Evolutionary conservation across 2,888 invertebrate species (phyloP).

Genomic region (Epinotia ramella): DNA sequence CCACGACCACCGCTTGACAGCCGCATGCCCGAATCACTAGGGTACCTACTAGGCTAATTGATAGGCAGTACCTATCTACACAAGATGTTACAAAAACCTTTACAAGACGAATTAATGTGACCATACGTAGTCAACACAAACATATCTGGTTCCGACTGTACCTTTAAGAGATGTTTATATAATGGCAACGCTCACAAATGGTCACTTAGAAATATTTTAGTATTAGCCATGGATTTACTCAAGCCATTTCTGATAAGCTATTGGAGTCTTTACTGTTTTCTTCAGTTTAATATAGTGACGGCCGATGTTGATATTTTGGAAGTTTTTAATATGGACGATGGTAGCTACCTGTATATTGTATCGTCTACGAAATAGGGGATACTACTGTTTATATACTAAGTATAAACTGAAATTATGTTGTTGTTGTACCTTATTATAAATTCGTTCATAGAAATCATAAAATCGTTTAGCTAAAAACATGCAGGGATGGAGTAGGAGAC

Average conservation of each 20-base stretch:
- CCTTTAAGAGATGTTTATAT: conserved; percentile 9
- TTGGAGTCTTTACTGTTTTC: background rate
- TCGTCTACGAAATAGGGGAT: background rate
- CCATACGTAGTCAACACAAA: background rate
- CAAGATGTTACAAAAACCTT: background rate
- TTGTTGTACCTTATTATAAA: no score
- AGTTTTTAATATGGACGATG: conserved; percentile 7
- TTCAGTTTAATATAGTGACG: background rate
- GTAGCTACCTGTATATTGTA: background rate
- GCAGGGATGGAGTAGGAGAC: no score
- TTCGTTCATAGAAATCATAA: background rate
- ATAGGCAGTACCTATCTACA: background rate
- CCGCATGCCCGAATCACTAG: no score
- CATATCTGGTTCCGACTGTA: background rate
- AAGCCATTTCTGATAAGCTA: background rate
- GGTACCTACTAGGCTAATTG: no score
- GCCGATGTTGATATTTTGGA: conserved; percentile 6
- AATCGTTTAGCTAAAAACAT: background rate
- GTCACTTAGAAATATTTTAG: background rate
- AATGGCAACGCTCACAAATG: background rate
- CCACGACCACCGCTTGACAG: no score
- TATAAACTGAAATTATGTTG: background rate
- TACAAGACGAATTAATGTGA: background rate
- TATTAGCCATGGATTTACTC: conserved; percentile 13
- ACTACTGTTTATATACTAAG: background rate